These are phyloP conservation scores for Trichacis sp. DNA, from an alignment of 2,888 invertebrate genomes.

Conservation along the genomic window DNA sequence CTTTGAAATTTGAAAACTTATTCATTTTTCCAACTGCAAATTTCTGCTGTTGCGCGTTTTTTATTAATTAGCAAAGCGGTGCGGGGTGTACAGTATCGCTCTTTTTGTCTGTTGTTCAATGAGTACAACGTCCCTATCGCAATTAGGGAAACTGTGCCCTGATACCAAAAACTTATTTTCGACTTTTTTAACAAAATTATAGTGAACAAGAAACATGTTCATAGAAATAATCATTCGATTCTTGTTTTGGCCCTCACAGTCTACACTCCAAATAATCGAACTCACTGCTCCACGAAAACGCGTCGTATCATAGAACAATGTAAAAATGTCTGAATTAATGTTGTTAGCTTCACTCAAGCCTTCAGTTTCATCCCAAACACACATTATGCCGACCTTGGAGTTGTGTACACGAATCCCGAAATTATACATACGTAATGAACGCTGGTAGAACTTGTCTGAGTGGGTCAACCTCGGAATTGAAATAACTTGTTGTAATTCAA, in stretches of 20 bases:
- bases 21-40: constrained; percentile 1
- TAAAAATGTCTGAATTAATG: not conserved
- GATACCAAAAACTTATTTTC: constrained; percentile 1
- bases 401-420: constrained; percentile 2
- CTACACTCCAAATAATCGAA: not conserved
- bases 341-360: not conserved
- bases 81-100: not conserved
- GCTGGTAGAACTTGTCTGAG: constrained; percentile 3
- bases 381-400: not conserved
- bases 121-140: not conserved
- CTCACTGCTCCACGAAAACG: not conserved
- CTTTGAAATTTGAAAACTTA: not conserved
- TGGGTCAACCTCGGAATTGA: not conserved
- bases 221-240: constrained; percentile 1
- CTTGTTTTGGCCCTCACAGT: not conserved
- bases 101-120: not conserved
- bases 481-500: constrained; percentile 4
- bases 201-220: constrained; percentile 1
- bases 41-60: not conserved
- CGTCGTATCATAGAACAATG: not conserved
- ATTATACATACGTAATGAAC: not conserved
- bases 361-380: not conserved
- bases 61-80: not conserved
- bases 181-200: constrained; percentile 2
- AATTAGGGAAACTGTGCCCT: not conserved